Evolutionary conservation across 2,797 vertebrate genomes (phyloP), one percentile per base, ranked within the genome.

Genomic region (Luscinia megarhynchos): DNA sequence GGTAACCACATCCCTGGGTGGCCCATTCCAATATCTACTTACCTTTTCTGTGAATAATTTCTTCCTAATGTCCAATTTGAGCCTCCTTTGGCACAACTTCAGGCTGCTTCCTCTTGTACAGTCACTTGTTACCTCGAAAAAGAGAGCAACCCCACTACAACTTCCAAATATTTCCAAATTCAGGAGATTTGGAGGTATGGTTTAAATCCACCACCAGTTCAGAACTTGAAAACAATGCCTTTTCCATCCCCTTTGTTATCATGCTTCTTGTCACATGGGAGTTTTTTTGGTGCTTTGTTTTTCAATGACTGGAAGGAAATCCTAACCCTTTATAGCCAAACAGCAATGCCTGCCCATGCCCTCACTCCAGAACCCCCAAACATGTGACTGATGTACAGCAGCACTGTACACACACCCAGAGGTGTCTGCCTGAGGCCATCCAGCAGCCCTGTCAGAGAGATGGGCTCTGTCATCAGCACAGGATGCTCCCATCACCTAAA

Each of bases 221-320:
- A 55, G n/a, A 75, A 48, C 30, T 38, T 78, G 41, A 53, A 78
- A 89, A 76, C 11, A 67, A n/a, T 50, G 23, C 10, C 19, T 11
- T 77, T 90, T 63, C 12, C 63, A 6, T 22, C 2, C 43, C 18
- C 29, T 76, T 84, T 48, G 5, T 53, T 80, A 46, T 20, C 46
- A 51, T 2, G 2, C 6, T n/a, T 57, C 51, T 73, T 73, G 18
- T 53, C 63, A 20, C 0, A 0, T 15, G 9, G 7, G 22, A 15
- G 11, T 0, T 7, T 57, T n/a, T 48, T 22, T 51, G 4, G 59
- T 63, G 61, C 27, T 36, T 76, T 69, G 17, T 30, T 85, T 62
- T 73, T 23, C 2, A 76, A 84, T 32, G 23, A 59, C 50, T 67
- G 29, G 29, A 90, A 59, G 22, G 85, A 74, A 93, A 74, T 23